Evolutionary conservation across 2,888 invertebrate species (phyloP).

Genomic region (Rotaria sp.): DNA sequence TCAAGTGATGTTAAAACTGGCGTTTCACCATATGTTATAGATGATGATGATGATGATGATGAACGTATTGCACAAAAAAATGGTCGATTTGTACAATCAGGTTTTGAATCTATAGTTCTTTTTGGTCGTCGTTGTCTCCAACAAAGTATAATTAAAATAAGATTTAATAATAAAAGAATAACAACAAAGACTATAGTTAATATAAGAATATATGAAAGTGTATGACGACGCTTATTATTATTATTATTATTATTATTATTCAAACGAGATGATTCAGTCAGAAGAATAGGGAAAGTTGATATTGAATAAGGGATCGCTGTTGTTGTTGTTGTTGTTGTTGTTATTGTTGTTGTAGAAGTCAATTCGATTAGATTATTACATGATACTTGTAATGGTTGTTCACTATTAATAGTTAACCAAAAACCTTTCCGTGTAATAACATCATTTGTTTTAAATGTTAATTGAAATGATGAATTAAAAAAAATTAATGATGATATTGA

Average conservation of each 20-base stretch:
- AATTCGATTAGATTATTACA: background rate
- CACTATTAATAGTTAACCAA: background rate
- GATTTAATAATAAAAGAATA: background rate
- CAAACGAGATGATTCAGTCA: background rate
- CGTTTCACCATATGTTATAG: background rate
- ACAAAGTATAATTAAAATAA: constrained; percentile 23
- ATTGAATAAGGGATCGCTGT: background rate
- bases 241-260: background rate
- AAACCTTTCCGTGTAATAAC: constrained; percentile 14
- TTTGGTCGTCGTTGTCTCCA: constrained; percentile 23
- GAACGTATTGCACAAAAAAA: background rate
- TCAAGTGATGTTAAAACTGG: constrained; percentile 11
- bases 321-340: background rate
- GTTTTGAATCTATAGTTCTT: background rate
- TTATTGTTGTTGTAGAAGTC: background rate
- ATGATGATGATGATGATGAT: background rate
- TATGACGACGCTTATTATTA: background rate
- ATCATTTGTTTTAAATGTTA: constrained; percentile 23
- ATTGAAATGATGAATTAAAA: background rate
- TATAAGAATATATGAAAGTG: constrained; percentile 6
- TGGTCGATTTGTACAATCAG: background rate
- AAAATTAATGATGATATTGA: background rate
- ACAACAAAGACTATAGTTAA: background rate
- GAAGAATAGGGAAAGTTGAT: background rate
- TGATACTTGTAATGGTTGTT: background rate